These are phyloP conservation scores for Poeciliopsis turneri DNA, from an alignment of 2,797 vertebrate species.

Conservation along the genomic window DNA sequence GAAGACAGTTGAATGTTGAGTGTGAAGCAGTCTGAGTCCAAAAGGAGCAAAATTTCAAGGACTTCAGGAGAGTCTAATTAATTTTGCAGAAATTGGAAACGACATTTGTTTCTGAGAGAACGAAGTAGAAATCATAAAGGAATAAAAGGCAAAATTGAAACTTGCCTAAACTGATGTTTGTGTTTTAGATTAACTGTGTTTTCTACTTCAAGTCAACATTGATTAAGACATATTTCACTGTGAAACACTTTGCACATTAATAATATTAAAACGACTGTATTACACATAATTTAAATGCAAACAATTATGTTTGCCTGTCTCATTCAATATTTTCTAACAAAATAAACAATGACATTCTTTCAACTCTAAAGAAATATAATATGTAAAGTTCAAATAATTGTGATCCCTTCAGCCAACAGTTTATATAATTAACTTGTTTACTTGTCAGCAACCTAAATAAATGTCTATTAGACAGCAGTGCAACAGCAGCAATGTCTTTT, in stretches of 20 bases:
- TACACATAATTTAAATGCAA: neutral
- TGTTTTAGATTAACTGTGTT: neutral
- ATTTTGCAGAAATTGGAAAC: conserved; percentile 48
- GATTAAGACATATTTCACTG: neutral
- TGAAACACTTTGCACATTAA: neutral
- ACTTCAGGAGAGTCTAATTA: conserved; percentile 52
- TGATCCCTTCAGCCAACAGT: neutral
- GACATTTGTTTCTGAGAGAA: conserved; percentile 57
- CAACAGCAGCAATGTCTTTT: neutral
- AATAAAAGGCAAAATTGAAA: neutral
- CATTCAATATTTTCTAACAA: neutral
- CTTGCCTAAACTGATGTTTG: neutral
- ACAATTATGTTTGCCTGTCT: neutral
- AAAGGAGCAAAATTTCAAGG: conserved; percentile 55
- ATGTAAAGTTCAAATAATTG: neutral
- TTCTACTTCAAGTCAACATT: neutral
- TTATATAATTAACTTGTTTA: neutral
- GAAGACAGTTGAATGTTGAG: conserved; percentile 28
- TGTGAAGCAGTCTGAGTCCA: conserved; percentile 47
- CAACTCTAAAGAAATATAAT: neutral
- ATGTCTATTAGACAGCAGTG: neutral
- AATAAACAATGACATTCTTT: neutral
- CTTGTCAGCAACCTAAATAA: neutral
- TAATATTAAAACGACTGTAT: neutral
- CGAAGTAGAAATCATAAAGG: conserved; percentile 6